These are phyloP conservation scores for Urocyon cinereoargenteus DNA, from an alignment of 2,797 vertebrate genomes.

Conservation along the genomic window DNA sequence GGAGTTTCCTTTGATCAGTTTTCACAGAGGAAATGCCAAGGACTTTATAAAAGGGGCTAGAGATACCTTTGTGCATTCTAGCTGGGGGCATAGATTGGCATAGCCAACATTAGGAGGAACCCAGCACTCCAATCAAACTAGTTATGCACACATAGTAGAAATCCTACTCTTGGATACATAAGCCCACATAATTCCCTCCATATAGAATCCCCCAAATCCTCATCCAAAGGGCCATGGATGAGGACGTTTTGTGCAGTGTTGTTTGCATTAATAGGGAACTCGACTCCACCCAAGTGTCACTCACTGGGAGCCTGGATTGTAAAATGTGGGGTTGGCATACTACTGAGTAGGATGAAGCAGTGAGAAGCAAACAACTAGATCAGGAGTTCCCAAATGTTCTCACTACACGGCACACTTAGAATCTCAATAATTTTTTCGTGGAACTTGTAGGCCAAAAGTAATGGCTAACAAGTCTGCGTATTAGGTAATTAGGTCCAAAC, in stretches of 20 bases:
- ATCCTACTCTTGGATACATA: background rate
- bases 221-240: background rate
- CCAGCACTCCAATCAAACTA: background rate
- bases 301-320: background rate
- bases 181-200: background rate
- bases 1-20: background rate
- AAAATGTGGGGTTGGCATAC: background rate
- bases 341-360: background rate
- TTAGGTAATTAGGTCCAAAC: background rate
- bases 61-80: background rate
- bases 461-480: background rate
- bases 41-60: background rate
- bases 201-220: too few relatives aligned
- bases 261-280: background rate
- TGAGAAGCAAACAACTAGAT: background rate
- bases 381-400: background rate
- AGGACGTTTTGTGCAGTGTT: background rate
- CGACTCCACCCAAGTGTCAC: background rate
- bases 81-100: background rate
- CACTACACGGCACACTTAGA: background rate
- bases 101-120: background rate
- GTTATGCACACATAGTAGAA: background rate
- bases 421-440: background rate
- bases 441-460: background rate
- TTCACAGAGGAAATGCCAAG: background rate